Evolutionary conservation across 2,888 invertebrate species (phyloP).

Genomic region (Quadroppia sp.): DNA sequence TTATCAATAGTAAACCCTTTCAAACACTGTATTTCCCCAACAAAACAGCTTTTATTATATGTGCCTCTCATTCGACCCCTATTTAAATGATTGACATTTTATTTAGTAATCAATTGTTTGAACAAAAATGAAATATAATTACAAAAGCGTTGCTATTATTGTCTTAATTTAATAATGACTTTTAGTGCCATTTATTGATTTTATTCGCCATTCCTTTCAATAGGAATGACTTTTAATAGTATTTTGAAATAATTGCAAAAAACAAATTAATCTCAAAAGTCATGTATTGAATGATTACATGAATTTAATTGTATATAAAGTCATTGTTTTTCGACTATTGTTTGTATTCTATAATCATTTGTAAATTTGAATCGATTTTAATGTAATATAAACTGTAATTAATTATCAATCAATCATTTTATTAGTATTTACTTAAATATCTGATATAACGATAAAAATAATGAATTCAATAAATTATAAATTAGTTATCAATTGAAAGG

Average conservation of each 20-base stretch:
- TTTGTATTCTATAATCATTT: slow-evolving; percentile 30
- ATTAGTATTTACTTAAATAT: slow-evolving; percentile 4
- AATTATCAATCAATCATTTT: neutral
- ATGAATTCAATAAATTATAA: neutral
- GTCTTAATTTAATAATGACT: slow-evolving; percentile 26
- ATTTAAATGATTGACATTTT: neutral
- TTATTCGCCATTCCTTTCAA: slow-evolving; percentile 6
- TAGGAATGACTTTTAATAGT: slow-evolving; percentile 19
- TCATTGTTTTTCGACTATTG: slow-evolving; percentile 22
- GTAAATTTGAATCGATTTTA: slow-evolving; percentile 7
- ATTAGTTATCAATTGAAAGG: neutral
- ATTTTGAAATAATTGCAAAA: slow-evolving; percentile 32
- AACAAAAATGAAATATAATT: neutral
- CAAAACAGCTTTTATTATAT: too few species aligned
- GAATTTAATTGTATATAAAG: slow-evolving; percentile 10
- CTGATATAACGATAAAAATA: neutral
- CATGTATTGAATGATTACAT: slow-evolving; percentile 11
- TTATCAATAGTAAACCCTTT: too few species aligned
- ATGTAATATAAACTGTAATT: slow-evolving; percentile 14
- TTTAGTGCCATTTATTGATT: slow-evolving; percentile 33
- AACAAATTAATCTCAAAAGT: neutral
- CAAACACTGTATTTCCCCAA: too few species aligned
- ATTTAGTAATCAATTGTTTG: neutral
- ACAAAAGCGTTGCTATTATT: neutral
- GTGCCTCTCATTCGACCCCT: neutral